These are phyloP conservation scores for Lapara coniferarum DNA, from an alignment of 2,888 invertebrate genomes.

Conservation along the genomic window DNA sequence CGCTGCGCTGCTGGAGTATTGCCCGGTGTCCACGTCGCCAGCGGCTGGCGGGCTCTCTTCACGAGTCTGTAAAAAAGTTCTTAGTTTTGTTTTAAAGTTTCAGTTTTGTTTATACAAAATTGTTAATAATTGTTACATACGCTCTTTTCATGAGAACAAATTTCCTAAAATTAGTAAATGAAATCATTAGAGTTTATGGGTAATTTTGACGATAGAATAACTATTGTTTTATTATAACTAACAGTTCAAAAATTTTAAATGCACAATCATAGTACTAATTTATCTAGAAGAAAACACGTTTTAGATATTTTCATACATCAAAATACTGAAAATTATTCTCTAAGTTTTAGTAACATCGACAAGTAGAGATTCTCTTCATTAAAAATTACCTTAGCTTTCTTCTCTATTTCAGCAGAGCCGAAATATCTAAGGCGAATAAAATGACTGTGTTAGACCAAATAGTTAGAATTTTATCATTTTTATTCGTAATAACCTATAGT, in stretches of 20 bases:
- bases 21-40: slow-evolving; percentile 48
- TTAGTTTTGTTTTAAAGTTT: neutral
- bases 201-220: neutral
- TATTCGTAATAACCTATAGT: too few species aligned
- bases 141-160: neutral
- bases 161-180: neutral
- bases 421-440: slow-evolving; percentile 56
- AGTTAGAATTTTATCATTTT: neutral
- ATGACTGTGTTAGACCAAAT: slow-evolving; percentile 19
- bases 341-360: slow-evolving; percentile 30
- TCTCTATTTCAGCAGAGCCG: slow-evolving; percentile 52
- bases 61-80: slow-evolving; percentile 60
- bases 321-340: slow-evolving; percentile 6
- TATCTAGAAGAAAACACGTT: neutral
- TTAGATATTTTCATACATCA: neutral
- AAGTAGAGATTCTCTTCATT: slow-evolving; percentile 27
- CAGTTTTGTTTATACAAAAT: neutral
- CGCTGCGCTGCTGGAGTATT: slow-evolving; percentile 51
- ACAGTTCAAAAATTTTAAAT: neutral
- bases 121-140: slow-evolving; percentile 3
- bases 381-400: slow-evolving; percentile 36
- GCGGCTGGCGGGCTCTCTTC: slow-evolving; percentile 64
- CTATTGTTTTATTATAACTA: neutral
- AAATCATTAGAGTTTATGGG: neutral
- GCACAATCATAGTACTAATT: neutral